Percentiles rank a stretch among this genome's conserved stretches.
Conservation (phyloP, 2,113 vertebrate species). For the Progne subis region DNA sequence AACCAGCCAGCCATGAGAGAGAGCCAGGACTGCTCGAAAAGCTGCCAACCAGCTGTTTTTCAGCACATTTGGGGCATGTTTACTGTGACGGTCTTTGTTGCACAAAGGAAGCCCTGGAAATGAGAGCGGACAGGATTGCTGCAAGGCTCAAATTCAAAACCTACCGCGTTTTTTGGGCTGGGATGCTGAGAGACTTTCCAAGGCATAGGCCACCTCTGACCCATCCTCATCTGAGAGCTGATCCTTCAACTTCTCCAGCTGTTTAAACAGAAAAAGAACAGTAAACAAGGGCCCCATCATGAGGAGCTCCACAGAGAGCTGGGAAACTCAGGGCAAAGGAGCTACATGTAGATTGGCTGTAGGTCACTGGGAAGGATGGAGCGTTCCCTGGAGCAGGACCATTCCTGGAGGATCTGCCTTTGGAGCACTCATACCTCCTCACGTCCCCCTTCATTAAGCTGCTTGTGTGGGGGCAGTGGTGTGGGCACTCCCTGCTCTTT, state of each 20-base stretch:
- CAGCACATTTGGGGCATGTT: background rate
- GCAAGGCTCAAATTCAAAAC: background rate
- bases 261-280: conserved; percentile 25
- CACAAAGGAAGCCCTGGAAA: background rate
- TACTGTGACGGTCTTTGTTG: background rate
- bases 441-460: background rate
- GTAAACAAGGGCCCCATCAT: background rate
- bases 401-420: background rate
- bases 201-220: conserved; percentile 30
- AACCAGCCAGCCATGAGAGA: background rate
- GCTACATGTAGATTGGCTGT: background rate
- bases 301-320: background rate
- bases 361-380: background rate
- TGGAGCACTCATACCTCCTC: background rate
- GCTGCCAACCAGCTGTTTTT: background rate
- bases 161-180: conserved; percentile 66
- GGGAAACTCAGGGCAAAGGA: background rate
- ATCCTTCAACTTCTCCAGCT: conserved; percentile 70
- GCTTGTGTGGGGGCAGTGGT: background rate
- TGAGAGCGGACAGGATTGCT: background rate
- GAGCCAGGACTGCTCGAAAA: background rate
- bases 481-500: background rate
- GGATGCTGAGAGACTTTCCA: conserved; percentile 38
- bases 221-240: conserved; percentile 32
- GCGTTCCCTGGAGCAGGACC: background rate